These are phyloP conservation scores for Lycophotia porphyrea DNA, from an alignment of 2,888 invertebrate genomes.

Conservation along the genomic window DNA sequence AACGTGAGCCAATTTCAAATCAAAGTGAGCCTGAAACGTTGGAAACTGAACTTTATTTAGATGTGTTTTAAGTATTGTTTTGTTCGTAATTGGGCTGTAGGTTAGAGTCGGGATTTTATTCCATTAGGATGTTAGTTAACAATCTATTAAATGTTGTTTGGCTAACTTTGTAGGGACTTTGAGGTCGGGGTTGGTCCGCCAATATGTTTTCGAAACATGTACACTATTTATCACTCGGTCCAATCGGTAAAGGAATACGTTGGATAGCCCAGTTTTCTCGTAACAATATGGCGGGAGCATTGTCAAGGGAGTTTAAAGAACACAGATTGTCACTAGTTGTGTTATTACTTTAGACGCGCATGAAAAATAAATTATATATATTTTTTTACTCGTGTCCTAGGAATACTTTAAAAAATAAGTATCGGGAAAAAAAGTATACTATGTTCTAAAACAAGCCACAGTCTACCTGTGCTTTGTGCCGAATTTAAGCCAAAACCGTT, in stretches of 20 bases:
- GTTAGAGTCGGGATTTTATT: constrained; percentile 55
- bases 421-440: neutral
- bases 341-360: constrained; percentile 15
- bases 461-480: fast-evolving
- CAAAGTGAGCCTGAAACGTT: constrained; percentile 32
- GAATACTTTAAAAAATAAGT: neutral
- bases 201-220: constrained; percentile 56
- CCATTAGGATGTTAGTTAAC: constrained; percentile 61
- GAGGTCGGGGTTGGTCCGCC: constrained; percentile 23
- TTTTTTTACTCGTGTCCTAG: neutral
- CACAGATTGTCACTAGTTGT: constrained; percentile 43
- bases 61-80: constrained; percentile 33
- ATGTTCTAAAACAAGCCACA: too few relatives aligned
- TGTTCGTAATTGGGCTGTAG: constrained; percentile 10
- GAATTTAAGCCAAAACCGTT: neutral
- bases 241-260: constrained; percentile 37
- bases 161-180: constrained; percentile 50
- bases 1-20: constrained; percentile 69
- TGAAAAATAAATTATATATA: neutral
- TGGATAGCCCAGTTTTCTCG: constrained; percentile 28
- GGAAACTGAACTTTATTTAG: constrained; percentile 55
- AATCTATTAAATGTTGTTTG: constrained; percentile 66
- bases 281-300: constrained; percentile 30
- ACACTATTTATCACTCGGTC: constrained; percentile 46
- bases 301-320: constrained; percentile 23